Percentiles rank a stretch among this genome's conserved stretches.
phyloP scores from a whole-genome alignment of 1,140 invertebrate species.

The Eufriesea mexicana region DNA sequence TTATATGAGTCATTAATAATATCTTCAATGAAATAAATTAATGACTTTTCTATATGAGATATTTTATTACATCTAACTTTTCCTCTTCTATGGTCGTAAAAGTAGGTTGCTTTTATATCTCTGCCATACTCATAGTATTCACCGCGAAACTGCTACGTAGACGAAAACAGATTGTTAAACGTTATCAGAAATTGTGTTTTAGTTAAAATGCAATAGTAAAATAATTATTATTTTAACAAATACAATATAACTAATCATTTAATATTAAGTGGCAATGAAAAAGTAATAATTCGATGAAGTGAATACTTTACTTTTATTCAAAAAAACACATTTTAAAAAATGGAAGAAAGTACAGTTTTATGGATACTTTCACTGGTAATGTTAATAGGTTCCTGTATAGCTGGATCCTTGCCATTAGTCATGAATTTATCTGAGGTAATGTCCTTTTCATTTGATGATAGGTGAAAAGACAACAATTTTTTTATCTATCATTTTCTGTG shows the following conservation, averaged over 20 bases:
- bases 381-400: conserved; percentile 96
- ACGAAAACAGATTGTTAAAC: conserved; percentile 44
- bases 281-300: conserved; percentile 9
- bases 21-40: neutral
- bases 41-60: neutral
- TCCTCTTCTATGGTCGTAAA: conserved; percentile 27
- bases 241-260: neutral
- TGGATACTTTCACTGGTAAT: conserved; percentile 93
- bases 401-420: conserved; percentile 96
- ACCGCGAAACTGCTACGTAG: conserved; percentile 55
- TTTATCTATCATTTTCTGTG: conserved; percentile 42
- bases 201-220: neutral
- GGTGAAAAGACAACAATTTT: conserved; percentile 25
- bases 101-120: conserved; percentile 33
- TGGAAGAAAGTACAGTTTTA: conserved; percentile 93
- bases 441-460: conserved; percentile 27
- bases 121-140: conserved; percentile 25
- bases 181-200: conserved; percentile 3
- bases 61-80: neutral
- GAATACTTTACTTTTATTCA: conserved; percentile 17
- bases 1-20: neutral
- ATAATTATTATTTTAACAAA: neutral
- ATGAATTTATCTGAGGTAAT: conserved; percentile 96
- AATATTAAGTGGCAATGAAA: conserved; percentile 16
- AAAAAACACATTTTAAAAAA: conserved; percentile 78